These are phyloP conservation scores for Leptatherina wallacei DNA, from an alignment of 2,797 vertebrate genomes.

Conservation along the genomic window DNA sequence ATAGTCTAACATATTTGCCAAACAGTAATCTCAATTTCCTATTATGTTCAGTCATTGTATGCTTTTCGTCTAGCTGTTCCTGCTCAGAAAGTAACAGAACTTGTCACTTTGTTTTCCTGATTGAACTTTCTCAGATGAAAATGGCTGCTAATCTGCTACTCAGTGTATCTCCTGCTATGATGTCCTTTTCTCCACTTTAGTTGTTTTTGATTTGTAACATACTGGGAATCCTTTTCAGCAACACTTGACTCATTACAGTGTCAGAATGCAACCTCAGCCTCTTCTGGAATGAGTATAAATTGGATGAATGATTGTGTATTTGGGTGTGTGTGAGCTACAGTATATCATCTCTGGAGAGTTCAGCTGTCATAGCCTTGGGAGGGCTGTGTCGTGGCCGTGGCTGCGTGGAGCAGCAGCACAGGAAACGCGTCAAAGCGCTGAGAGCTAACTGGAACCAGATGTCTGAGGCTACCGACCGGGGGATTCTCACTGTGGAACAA, in stretches of 20 bases:
- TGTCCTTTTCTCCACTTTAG: constrained; percentile 8
- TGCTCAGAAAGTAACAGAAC: background rate
- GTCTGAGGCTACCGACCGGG: constrained; percentile 82
- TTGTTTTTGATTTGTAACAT: constrained; percentile 5
- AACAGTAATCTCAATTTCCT: background rate
- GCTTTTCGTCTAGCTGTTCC: background rate
- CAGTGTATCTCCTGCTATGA: constrained; percentile 4
- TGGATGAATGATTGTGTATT: constrained; percentile 29
- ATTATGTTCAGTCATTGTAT: background rate
- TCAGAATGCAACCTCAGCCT: constrained; percentile 9
- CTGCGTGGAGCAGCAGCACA: constrained; percentile 78
- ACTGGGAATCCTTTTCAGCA: constrained; percentile 12
- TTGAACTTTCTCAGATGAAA: background rate
- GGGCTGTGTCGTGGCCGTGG: constrained; percentile 75
- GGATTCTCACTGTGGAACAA: constrained; percentile 86
- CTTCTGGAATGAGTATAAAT: constrained; percentile 15
- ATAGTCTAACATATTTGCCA: background rate
- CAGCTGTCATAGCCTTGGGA: constrained; percentile 72
- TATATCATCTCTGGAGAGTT: constrained; percentile 57
- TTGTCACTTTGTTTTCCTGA: background rate
- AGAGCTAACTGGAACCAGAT: constrained; percentile 87
- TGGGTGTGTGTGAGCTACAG: constrained; percentile 30
- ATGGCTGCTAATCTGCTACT: constrained; percentile 4
- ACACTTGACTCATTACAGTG: constrained; percentile 11
- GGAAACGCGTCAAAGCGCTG: constrained; percentile 85